Percentiles rank a stretch among this genome's conserved stretches.
Evolutionary conservation across 2,797 vertebrate species (phyloP).

Genomic region (Pangasius sanitwongsei): DNA sequence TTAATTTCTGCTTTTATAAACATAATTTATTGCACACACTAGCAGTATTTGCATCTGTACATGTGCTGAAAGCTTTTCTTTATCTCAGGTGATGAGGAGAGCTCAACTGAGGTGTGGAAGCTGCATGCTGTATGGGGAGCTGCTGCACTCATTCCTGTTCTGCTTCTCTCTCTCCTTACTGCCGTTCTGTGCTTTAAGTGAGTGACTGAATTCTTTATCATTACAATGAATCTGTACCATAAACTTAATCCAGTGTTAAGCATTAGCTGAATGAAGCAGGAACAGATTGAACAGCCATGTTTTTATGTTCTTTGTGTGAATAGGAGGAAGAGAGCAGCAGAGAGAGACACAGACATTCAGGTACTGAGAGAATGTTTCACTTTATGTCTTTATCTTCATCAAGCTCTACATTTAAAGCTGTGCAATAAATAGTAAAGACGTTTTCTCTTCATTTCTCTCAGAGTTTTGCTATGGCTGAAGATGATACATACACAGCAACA

Average conservation of each 20-base stretch:
- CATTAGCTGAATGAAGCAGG: neutral
- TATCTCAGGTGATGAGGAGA: too few relatives aligned
- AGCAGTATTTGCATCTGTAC: too few relatives aligned
- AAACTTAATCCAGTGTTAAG: neutral
- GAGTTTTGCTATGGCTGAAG: neutral
- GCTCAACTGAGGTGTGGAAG: neutral
- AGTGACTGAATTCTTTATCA: neutral
- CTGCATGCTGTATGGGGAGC: conserved; percentile 9
- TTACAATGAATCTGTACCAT: neutral
- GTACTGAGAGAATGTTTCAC: neutral
- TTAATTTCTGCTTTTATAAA: too few relatives aligned
- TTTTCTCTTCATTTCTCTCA: too few relatives aligned
- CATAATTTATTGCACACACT: too few relatives aligned
- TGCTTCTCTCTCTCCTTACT: neutral
- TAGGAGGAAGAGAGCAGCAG: neutral
- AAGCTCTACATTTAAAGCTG: neutral
- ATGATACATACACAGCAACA: neutral
- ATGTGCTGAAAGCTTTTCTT: too few relatives aligned
- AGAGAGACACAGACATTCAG: neutral
- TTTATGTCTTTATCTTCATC: neutral
- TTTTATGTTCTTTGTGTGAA: neutral
- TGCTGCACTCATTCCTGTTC: conserved; percentile 7
- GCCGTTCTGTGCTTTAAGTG: neutral
- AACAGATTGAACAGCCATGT: neutral
- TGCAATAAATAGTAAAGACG: too few relatives aligned